Percentiles rank a stretch among this genome's conserved stretches.
These are phyloP conservation scores for Platyrinchus mystaceus DNA, from an alignment of 2,797 vertebrate species.

Conservation along the genomic window DNA sequence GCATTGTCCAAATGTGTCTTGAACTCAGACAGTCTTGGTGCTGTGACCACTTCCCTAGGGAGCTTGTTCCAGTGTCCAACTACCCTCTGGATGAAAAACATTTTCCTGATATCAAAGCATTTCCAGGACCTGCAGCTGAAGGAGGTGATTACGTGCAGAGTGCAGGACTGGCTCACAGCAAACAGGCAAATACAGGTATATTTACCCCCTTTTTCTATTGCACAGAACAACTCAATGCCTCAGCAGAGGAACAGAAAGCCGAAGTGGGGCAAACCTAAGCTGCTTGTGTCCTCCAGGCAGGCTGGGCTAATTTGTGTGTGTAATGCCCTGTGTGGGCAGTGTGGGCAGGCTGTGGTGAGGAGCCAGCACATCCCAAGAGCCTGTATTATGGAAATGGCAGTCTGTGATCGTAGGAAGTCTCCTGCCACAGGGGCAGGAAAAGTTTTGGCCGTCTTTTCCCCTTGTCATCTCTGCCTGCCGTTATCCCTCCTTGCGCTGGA, in stretches of 20 bases:
- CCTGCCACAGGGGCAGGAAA: not conserved
- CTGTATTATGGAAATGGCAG: not conserved
- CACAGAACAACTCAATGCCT: not conserved
- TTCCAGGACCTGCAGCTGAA: not conserved
- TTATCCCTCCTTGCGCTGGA: slow-evolving; percentile 22
- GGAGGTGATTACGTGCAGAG: rapidly evolving
- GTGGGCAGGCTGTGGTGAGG: not conserved
- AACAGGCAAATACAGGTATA: not conserved
- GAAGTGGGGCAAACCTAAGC: not conserved
- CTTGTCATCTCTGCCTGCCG: slow-evolving; percentile 7
- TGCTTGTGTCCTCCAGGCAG: not conserved
- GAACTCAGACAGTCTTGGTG: not conserved
- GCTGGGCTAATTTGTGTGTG: not conserved
- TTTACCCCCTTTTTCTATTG: not conserved
- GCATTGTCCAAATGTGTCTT: not conserved
- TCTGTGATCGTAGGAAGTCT: not conserved
- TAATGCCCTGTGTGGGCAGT: rapidly evolving
- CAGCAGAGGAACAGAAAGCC: not conserved
- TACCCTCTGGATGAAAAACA: not conserved
- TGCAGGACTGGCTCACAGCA: not conserved
- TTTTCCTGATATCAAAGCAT: not conserved
- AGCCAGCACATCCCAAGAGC: not conserved
- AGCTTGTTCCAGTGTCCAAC: not conserved
- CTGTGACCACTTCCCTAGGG: not conserved
- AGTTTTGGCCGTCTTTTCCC: slow-evolving; percentile 41